Conservation (phyloP, 2,797 vertebrate species). For the Gambusia yucatana region DNA sequence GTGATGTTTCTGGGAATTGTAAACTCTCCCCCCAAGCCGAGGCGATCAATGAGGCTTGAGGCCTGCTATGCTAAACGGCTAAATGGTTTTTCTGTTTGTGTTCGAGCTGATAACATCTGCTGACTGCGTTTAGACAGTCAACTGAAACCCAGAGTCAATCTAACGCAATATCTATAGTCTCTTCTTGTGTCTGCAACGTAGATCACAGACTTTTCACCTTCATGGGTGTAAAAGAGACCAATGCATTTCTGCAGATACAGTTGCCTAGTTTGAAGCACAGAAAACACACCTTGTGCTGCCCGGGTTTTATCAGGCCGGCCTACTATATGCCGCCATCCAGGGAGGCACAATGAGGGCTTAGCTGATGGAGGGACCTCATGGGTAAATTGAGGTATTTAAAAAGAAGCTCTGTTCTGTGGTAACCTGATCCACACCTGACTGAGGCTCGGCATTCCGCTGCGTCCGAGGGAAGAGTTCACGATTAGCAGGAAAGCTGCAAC, state of each 20-base stretch:
- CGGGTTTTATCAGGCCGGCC: constrained; percentile 44
- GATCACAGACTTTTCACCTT: neutral
- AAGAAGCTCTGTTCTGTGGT: constrained; percentile 85
- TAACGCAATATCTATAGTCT: constrained; percentile 37
- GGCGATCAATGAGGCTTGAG: constrained; percentile 29
- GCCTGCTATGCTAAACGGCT: constrained; percentile 45
- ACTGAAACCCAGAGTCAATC: constrained; percentile 55
- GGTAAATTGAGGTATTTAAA: constrained; percentile 83
- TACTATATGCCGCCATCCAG: constrained; percentile 54
- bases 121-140: constrained; percentile 57
- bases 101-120: constrained; percentile 70
- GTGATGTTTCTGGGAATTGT: neutral
- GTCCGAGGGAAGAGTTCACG: constrained; percentile 69
- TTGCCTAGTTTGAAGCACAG: constrained; percentile 26
- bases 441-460: constrained; percentile 79
- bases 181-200: constrained; percentile 4
- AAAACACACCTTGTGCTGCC: constrained; percentile 60
- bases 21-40: neutral
- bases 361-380: constrained; percentile 74
- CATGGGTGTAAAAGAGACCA: constrained; percentile 8
- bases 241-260: constrained; percentile 19
- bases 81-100: constrained; percentile 67
- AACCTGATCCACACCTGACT: constrained; percentile 83
- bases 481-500: constrained; percentile 60
- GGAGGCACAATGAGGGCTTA: constrained; percentile 78